Base-by-base conservation (phyloP, 2,888 invertebrate species). In the Agriopis leucophaearia region DNA sequence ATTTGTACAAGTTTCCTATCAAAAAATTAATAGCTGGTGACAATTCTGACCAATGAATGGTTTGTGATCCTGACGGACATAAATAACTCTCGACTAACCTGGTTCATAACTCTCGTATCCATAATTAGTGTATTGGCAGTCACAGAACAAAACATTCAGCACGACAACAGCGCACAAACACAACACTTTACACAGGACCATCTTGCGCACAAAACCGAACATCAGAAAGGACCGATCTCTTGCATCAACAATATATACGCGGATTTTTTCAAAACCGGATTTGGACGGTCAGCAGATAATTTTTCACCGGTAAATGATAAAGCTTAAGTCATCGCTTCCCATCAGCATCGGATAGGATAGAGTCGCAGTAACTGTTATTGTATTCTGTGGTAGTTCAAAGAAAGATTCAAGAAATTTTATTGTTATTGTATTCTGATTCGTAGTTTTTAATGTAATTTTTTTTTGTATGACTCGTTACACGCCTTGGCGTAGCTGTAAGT, bases 151-250 rank as follows among this genome's bases (percentile, higher is more conserved):
- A 64, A 74, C 60, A 72, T 68, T 74, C 58, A 72, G 66, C 18
- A 79, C 71, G 62, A 76, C 55, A 57, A 83, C 47, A 75, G 50
- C 72, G 70, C 79, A 78, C 74, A 82, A 62, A 74, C 76, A 78
- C 65, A 76, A 66, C 62, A 76, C 69, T 76, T 73, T 72, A 63
- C 72, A 66, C 74, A 70, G 71, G 51, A 78, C 75, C 86, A 85
- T 86, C 81, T 80, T 82, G 79, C 74, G 73, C 77, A 80, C 79
- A 79, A 76, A 73, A 74, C 78, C 69, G 78, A 78, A 61, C 75
- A 62, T 66, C 66, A 80, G 76, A 83, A 80, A 75, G 76, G 73
- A 71, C 71, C 65, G 69, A 70, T 69, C 66, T 70, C 62, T 58
- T 59, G 69, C 62, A 64, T 60, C 75, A 62, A 76, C 79, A 72